These are phyloP conservation scores for Poecilus cupreus DNA, from an alignment of 2,888 invertebrate genomes.

Conservation along the genomic window DNA sequence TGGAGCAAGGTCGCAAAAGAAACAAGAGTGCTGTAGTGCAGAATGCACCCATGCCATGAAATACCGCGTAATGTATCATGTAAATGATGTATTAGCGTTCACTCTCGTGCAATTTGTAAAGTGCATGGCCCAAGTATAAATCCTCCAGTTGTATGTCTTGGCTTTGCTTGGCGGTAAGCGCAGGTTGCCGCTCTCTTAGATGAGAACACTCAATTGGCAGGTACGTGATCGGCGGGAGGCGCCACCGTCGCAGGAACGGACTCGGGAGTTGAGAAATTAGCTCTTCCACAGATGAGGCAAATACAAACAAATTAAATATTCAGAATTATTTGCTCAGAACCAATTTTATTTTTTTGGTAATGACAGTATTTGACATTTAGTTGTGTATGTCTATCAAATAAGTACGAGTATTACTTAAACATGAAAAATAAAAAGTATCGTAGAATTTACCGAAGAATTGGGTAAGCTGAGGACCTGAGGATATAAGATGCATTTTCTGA, in stretches of 20 bases:
- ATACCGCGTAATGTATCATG: conserved; percentile 23
- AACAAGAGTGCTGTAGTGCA: background rate
- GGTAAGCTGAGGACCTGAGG: no score
- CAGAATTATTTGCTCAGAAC: no score
- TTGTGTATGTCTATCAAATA: no score
- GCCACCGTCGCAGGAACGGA: background rate
- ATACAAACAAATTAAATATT: no score
- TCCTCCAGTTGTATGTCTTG: background rate
- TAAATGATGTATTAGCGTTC: conserved; percentile 38
- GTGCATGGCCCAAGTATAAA: background rate
- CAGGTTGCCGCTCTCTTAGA: background rate
- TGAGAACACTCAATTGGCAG: conserved; percentile 11
- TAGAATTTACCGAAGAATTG: no score
- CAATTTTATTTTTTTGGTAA: no score
- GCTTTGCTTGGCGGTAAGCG: background rate
- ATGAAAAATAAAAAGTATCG: no score
- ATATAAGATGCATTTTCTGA: no score
- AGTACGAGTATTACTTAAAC: no score
- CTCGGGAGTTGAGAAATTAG: no score
- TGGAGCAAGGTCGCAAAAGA: background rate
- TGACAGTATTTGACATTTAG: no score
- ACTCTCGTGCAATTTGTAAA: conserved; percentile 24
- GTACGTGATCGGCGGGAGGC: conserved; percentile 21
- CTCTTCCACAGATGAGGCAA: no score
- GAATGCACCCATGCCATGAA: background rate